A percentile compares a stretch with the other conserved stretches of the same genome.
These are phyloP conservation scores for Bilobella aurantiaca DNA, from an alignment of 1,140 invertebrate genomes.

Conservation along the genomic window DNA sequence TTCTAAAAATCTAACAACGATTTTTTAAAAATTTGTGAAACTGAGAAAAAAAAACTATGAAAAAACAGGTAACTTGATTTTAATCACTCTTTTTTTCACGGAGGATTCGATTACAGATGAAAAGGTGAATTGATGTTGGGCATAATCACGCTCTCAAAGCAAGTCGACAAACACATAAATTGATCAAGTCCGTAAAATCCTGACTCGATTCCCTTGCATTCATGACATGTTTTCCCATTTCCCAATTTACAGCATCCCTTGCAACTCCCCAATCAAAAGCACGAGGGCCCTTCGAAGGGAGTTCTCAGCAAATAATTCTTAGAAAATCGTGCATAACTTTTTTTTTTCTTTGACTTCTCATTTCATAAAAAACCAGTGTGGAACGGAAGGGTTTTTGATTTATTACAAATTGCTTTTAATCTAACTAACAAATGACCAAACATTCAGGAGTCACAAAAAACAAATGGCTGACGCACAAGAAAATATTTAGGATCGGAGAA, in stretches of 20 bases:
- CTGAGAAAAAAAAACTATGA: no score
- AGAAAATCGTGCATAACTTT: background rate
- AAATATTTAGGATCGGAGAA: no score
- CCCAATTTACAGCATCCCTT: background rate
- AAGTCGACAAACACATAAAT: background rate
- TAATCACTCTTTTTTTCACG: no score
- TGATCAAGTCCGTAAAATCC: background rate
- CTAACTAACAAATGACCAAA: background rate
- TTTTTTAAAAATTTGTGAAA: no score
- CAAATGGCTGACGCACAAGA: no score
- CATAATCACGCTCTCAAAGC: background rate
- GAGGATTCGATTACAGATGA: no score
- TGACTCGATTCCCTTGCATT: background rate
- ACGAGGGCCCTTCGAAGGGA: background rate
- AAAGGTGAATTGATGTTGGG: background rate
- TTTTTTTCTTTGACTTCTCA: no score
- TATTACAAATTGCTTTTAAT: background rate
- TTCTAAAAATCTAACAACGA: no score
- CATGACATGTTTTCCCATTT: conserved; percentile 1
- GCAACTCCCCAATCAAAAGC: background rate
- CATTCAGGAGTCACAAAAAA: background rate
- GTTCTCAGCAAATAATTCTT: background rate
- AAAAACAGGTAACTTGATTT: no score
- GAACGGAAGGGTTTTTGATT: background rate
- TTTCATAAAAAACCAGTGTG: no score